phyloP scores from a whole-genome alignment of 2,113 vertebrate genomes.

The Brachyhypopomus gauderio region DNA sequence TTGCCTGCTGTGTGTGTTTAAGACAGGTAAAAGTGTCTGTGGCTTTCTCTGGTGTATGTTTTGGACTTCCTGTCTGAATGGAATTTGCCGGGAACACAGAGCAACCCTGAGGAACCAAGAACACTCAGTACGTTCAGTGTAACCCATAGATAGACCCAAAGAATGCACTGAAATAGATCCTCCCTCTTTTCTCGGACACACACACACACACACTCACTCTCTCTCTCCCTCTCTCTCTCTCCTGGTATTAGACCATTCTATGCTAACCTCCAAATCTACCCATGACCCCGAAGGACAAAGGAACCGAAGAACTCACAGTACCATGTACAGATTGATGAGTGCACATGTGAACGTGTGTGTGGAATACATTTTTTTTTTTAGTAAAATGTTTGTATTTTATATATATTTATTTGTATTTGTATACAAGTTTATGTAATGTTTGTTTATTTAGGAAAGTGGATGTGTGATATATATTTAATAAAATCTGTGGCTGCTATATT shows the following conservation, averaged over 20 bases:
- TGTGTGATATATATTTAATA: not conserved
- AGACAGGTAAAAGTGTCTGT: not conserved
- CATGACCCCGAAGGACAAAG: not conserved
- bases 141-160: not conserved
- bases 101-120: conserved; percentile 1
- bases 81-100: not conserved
- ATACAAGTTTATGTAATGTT: too few species aligned
- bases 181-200: not conserved
- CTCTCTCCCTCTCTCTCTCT: not conserved
- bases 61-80: not conserved
- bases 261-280: not conserved
- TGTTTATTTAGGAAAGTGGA: not conserved
- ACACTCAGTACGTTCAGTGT: conserved; percentile 11
- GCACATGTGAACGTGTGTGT: not conserved
- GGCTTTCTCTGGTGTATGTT: not conserved
- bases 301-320: not conserved
- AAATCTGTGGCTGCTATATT: too few species aligned
- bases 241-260: not conserved
- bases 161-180: not conserved
- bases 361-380: not conserved
- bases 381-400: not conserved
- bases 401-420: too few species aligned
- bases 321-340: not conserved
- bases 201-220: not conserved
- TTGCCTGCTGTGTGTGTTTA: not conserved